These are phyloP conservation scores for Gadus chalcogrammus DNA, from an alignment of 2,113 vertebrate species.

Conservation along the genomic window DNA sequence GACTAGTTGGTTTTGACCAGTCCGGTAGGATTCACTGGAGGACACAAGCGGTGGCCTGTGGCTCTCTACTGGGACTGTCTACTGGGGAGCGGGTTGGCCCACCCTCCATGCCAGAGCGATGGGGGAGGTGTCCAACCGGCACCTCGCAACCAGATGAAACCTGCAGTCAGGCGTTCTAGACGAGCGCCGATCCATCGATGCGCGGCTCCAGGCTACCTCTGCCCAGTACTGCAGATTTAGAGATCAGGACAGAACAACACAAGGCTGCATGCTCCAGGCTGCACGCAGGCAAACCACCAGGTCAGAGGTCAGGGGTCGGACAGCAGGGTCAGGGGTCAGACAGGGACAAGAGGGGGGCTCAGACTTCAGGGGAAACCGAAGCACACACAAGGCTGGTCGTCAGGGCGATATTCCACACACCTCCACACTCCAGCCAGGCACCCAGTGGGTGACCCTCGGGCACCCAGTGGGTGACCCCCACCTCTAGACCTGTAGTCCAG, in stretches of 20 bases:
- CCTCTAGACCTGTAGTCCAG: background rate
- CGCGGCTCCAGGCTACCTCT: conserved; percentile 55
- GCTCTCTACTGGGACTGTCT: conserved; percentile 69
- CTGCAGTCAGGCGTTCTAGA: conserved; percentile 67
- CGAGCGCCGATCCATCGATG: conserved; percentile 36
- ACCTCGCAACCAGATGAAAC: conserved; percentile 52
- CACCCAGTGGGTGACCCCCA: background rate
- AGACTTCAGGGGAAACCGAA: conserved; percentile 44
- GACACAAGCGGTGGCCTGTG: conserved; percentile 17
- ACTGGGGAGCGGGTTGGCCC: conserved; percentile 70
- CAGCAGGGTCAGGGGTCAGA: conserved; percentile 53
- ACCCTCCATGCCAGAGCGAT: conserved; percentile 68
- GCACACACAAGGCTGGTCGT: conserved; percentile 57
- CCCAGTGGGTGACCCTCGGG: background rate
- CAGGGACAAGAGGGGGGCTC: conserved; percentile 41
- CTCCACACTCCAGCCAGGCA: conserved; percentile 34
- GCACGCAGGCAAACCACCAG: conserved; percentile 46
- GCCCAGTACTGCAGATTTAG: conserved; percentile 71
- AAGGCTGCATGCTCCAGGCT: conserved; percentile 65
- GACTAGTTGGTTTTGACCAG: background rate
- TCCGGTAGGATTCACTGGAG: conserved; percentile 13
- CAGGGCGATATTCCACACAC: conserved; percentile 67
- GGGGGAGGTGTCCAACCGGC: conserved; percentile 54
- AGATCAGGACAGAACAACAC: conserved; percentile 42
- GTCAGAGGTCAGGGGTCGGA: conserved; percentile 18